These are phyloP conservation scores for Chascanopsetta lugubris DNA, from an alignment of 2,113 vertebrate species.

Conservation along the genomic window DNA sequence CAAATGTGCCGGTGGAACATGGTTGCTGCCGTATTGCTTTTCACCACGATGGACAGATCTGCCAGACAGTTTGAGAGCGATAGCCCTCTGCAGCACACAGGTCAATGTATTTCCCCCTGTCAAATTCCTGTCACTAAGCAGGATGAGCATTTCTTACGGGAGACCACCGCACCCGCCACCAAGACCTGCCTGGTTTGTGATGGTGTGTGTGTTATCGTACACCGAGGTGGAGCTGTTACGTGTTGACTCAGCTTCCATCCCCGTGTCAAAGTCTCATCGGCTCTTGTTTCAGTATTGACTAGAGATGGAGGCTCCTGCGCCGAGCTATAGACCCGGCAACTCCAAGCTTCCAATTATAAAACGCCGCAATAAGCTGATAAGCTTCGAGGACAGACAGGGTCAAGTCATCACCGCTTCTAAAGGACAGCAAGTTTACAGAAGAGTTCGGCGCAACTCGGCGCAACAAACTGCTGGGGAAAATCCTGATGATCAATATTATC, in stretches of 20 bases:
- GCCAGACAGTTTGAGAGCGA: constrained; percentile 46
- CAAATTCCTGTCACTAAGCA: constrained; percentile 71
- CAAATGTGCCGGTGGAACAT: constrained; percentile 23
- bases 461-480: too few relatives aligned
- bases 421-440: neutral
- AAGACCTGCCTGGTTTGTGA: constrained; percentile 34
- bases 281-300: constrained; percentile 75
- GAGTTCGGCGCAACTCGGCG: neutral
- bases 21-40: constrained; percentile 58
- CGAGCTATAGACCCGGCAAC: constrained; percentile 44
- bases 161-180: constrained; percentile 37
- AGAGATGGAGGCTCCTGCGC: constrained; percentile 48
- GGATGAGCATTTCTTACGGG: constrained; percentile 42
- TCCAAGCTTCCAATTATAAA: constrained; percentile 42
- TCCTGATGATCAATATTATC: too few relatives aligned
- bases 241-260: constrained; percentile 69
- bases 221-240: constrained; percentile 39
- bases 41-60: constrained; percentile 49
- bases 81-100: constrained; percentile 39
- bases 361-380: constrained; percentile 50
- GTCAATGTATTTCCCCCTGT: constrained; percentile 52
- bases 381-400: constrained; percentile 51
- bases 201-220: constrained; percentile 67
- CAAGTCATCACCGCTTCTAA: constrained; percentile 6
- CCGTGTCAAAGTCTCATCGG: constrained; percentile 49